Evolutionary conservation across 35 echinoderm and acorn worm genomes (phyloP).

Genomic region (Ophioderma brevispina): DNA sequence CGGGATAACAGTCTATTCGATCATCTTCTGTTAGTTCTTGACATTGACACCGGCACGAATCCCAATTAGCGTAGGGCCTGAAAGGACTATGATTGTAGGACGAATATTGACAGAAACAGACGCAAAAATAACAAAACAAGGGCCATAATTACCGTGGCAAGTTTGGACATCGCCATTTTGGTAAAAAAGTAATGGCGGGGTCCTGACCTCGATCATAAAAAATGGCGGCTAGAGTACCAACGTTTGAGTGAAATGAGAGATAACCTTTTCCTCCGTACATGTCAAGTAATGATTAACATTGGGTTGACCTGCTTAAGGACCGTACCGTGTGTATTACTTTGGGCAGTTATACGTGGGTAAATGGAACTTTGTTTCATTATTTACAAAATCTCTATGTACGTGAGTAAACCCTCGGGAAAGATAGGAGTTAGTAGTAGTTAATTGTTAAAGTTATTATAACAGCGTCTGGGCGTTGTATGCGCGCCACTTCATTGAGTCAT

Average conservation of each 20-base stretch:
- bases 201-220: background rate
- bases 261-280: background rate
- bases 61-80: slow-evolving; percentile 78
- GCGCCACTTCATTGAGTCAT: background rate
- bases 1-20: slow-evolving; percentile 79
- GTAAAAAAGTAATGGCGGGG: background rate
- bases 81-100: slow-evolving; percentile 67
- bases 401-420: background rate
- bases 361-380: background rate
- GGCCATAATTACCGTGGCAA: background rate
- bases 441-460: background rate
- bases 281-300: background rate
- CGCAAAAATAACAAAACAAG: slow-evolving; percentile 27
- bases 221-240: background rate
- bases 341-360: background rate
- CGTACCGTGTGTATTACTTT: background rate
- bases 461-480: background rate
- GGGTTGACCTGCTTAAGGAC: background rate
- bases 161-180: slow-evolving; percentile 9
- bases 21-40: slow-evolving; percentile 50
- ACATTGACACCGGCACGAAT: slow-evolving; percentile 55
- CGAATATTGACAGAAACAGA: slow-evolving; percentile 47
- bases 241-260: background rate
- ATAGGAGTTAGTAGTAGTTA: no score
- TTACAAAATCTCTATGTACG: background rate